phyloP scores from a whole-genome alignment of 2,888 invertebrate species.

The Achlya flavicornis region DNA sequence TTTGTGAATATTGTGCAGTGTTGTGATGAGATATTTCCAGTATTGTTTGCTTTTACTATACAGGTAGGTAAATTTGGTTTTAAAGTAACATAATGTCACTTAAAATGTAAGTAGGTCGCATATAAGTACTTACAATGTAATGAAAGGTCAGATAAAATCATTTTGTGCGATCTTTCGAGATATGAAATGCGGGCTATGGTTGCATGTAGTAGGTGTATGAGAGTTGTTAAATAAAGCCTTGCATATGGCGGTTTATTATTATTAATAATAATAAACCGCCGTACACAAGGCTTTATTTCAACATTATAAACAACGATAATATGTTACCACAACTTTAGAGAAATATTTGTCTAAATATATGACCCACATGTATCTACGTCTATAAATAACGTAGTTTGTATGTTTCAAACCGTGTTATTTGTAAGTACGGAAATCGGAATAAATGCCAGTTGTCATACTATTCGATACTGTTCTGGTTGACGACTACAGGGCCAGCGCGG shows the following conservation, averaged over 20 bases:
- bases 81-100: conserved; percentile 15
- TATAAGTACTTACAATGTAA: conserved; percentile 15
- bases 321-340: not conserved
- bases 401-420: not conserved
- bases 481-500: too few relatives aligned
- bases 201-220: too few relatives aligned
- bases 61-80: conserved; percentile 51
- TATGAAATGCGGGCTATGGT: conserved; percentile 6
- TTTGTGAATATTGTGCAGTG: conserved; percentile 26
- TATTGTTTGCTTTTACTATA: conserved; percentile 69
- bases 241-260: too few relatives aligned
- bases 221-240: not conserved
- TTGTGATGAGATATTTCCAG: conserved; percentile 70
- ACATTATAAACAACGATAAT: not conserved
- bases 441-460: not conserved
- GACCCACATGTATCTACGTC: too few relatives aligned
- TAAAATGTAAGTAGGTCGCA: conserved; percentile 19
- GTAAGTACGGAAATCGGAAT: not conserved
- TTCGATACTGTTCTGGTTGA: not conserved
- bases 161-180: conserved; percentile 15
- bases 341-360: not conserved
- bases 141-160: conserved; percentile 21
- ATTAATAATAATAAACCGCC: not conserved
- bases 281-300: not conserved
- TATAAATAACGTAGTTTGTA: not conserved